Evolutionary conservation across 2,113 vertebrate species (phyloP), one percentile per base, ranked within the genome.

Genomic region (Chaenogobius annularis): DNA sequence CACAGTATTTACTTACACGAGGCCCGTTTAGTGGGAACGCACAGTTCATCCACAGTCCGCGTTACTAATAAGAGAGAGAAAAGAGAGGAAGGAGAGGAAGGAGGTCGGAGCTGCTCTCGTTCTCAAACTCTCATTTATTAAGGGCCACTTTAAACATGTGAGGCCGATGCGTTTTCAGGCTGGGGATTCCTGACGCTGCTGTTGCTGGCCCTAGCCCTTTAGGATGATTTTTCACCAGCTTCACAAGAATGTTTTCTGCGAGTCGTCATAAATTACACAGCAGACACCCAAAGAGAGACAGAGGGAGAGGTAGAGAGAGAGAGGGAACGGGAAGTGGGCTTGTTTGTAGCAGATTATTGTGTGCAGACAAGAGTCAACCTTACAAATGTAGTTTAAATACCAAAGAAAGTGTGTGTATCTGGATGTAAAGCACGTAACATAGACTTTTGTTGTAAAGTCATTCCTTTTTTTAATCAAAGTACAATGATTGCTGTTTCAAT

Each of bases 121-220:
- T 74, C 77, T 85, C 75, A 75, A 80, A 83, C 78, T 82, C 63
- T 83, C 80, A 88, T 87, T 87, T 82, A 80, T 83, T 83, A 90
- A 72, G 40, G 5, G 71, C 75, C 77, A 58, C 81, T 75, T 82
- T 78, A 10, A 54, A 75, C 68, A 76, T n/a, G 70, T 47, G 80
- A 62, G 56, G 63, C 56, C 75, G 19, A 80, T 81, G 81, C 47
- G 14, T 87, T 85, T 80, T 67, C 66, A 74, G 77, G 59, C 69
- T 83, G 85, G 73, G 46, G 70, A 80, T 84, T 87, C 80, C 74
- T 66, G 47, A 15, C 37, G 61, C 44, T 85, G 44, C 15, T 76
- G 81, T 9, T 40, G 12, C 15, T 76, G 81, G 74, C 78, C 76
- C n/a, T 64, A 54, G 72, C 70, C 79, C 79, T 79, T 79, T 40